Evolutionary conservation across 2,888 invertebrate species (phyloP).

Genomic region (Caenorhabditis sp.): DNA sequence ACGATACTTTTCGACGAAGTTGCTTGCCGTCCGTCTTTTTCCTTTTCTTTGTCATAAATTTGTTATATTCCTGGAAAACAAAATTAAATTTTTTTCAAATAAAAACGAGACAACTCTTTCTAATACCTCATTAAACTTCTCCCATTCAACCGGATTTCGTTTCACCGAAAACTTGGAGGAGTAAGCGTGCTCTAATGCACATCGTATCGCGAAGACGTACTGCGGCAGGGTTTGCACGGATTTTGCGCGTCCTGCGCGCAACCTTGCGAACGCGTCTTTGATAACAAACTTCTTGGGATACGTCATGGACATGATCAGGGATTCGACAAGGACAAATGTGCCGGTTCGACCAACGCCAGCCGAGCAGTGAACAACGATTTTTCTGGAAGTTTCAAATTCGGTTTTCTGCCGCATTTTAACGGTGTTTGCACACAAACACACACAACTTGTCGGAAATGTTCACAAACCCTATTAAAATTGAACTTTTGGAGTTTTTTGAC

Average conservation of each 20-base stretch:
- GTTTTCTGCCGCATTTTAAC: constrained; percentile 9
- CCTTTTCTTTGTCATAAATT: background rate
- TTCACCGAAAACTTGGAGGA: constrained; percentile 7
- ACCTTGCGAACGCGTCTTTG: background rate
- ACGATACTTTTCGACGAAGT: background rate
- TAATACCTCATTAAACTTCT: background rate
- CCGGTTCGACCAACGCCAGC: constrained; percentile 35
- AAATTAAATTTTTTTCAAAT: no score
- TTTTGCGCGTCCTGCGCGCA: constrained; percentile 24
- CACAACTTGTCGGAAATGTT: no score
- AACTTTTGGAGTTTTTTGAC: no score
- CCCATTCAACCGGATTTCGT: background rate
- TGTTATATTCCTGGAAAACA: background rate
- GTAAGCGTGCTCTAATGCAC: constrained; percentile 21
- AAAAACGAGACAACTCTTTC: no score
- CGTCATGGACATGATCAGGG: constrained; percentile 19
- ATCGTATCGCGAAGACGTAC: constrained; percentile 26
- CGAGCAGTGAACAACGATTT: constrained; percentile 24
- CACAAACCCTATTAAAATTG: no score
- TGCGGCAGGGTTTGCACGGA: constrained; percentile 24
- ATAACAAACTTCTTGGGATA: constrained; percentile 2
- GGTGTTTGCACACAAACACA: no score
- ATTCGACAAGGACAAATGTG: constrained; percentile 25
- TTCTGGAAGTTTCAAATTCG: no score
- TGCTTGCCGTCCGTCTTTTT: background rate